Evolutionary conservation across 2,113 vertebrate genomes (phyloP).

Genomic region (Barbus barbus): DNA sequence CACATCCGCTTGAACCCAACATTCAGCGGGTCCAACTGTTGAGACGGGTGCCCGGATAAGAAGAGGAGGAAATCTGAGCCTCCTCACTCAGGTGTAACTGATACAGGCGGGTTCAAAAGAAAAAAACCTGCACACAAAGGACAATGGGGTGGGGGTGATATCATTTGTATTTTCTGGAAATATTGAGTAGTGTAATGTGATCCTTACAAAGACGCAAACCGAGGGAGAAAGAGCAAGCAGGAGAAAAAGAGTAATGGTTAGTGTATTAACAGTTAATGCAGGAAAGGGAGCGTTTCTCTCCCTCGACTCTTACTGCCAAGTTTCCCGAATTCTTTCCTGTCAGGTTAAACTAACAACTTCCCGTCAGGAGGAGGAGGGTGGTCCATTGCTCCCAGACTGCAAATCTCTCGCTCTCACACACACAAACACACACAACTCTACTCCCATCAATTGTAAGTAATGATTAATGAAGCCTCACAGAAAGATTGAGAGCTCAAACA

Average conservation of each 20-base stretch:
- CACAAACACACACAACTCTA: slow-evolving; percentile 45
- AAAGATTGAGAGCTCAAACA: slow-evolving; percentile 45
- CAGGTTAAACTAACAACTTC: slow-evolving; percentile 92
- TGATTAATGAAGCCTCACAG: slow-evolving; percentile 68
- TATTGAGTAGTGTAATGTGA: slow-evolving; percentile 9
- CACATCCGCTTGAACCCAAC: slow-evolving; percentile 16
- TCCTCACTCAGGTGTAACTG: slow-evolving; percentile 74
- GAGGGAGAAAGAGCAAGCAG: neutral
- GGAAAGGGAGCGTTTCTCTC: slow-evolving; percentile 62
- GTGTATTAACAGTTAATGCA: slow-evolving; percentile 75
- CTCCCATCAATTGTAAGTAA: slow-evolving; percentile 52
- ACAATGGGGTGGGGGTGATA: slow-evolving; percentile 6
- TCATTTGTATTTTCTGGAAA: slow-evolving; percentile 26
- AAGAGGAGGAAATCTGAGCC: slow-evolving; percentile 64
- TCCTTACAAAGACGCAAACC: slow-evolving; percentile 16
- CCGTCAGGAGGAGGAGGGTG: slow-evolving; percentile 78
- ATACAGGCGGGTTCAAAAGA: slow-evolving; percentile 71
- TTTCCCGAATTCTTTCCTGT: slow-evolving; percentile 80
- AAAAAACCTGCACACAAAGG: slow-evolving; percentile 63
- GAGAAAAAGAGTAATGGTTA: slow-evolving; percentile 56
- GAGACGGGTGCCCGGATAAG: slow-evolving; percentile 75
- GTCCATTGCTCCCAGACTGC: slow-evolving; percentile 69
- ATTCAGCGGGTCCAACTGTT: slow-evolving; percentile 48
- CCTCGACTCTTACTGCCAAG: slow-evolving; percentile 73
- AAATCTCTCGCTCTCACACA: slow-evolving; percentile 52